Base-by-base conservation (phyloP, 2,113 vertebrate species). In the Lepisosteus osseus region DNA sequence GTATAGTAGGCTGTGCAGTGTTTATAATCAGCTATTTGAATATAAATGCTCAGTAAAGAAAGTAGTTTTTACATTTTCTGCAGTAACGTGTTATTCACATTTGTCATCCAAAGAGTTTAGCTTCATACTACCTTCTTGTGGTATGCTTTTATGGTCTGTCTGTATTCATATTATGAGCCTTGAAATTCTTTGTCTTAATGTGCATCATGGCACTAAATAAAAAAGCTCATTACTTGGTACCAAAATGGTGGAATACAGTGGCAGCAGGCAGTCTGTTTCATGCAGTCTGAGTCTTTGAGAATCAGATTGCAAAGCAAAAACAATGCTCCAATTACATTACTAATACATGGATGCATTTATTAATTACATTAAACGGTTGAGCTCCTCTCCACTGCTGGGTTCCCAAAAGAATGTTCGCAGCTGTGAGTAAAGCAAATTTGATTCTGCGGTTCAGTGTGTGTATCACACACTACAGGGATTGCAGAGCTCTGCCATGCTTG, bases 401-500 rank as follows among this genome's bases (percentile, higher is more conserved):
- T 97, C 95, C 94, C 94, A 92, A 90, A 95, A 95, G 96, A 97
- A 95, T 92, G 90, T 87, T 90, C 91, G 93, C 96, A 99, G 94
- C 95, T 96, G 96, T 87, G 91, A 87, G 79, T 80, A 81, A 86
- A 90, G 89, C 83, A 2, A 88, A 90, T 88, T 85, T 89, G 87
- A 92, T 91, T 83, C 85, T 84, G 75, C 76, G 71, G 74, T 85
- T 89, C 85, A 79, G 76, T 79, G 72, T 87, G 76, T 79, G 72
- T 87, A 79, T 80, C 79, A 83, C 80, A 79, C 79, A 82, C 77
- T 80, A 79, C 54, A 45, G 54, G 6, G 45, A 68, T 73, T 45
- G 40, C 54, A 57, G 70, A 73, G 83, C 80, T 79, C 83, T 84
- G 77, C 85, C 84, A 86, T 85, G 88, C 88, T 89, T 91, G 82